Base-by-base conservation (phyloP, 2,888 invertebrate species). In the Scelioninae gen. 1 region DNA sequence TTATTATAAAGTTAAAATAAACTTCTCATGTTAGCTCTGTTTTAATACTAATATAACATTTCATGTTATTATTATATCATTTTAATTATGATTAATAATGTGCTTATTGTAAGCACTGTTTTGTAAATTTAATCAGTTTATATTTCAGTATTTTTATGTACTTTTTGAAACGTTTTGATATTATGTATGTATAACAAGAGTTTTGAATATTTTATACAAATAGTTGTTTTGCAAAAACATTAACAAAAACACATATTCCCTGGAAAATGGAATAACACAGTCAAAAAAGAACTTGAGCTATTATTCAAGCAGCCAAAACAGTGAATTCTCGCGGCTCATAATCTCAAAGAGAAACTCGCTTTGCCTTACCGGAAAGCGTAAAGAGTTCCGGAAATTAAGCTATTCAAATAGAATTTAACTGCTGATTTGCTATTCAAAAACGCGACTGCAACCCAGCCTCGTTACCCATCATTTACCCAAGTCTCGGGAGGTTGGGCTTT, bases 371-470 rank as follows among this genome's bases (percentile, higher is more conserved):
- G 58, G 69, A 76, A 82, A 85, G 80, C 82, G 83, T 83, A 86
- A 87, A 85, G 84, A 79, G 80, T 71, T 79, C 76, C 71, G 81
- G 79, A 87, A 86, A 87, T 87, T 86, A 85, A 87, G 84, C 85
- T 86, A 85, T 88, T 88, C 85, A 88, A 86, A 84, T 86, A 84
- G 84, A 85, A 85, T 83, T 86, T 85, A 84, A 84, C 87, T 84
- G 84, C 85, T 86, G 87, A 88, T 88, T 86, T 85, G 78, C 86
- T 85, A 86, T 86, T 88, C 87, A 88, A 87, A 88, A 87, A 85
- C 85, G 86, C 82, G 82, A 76, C 83, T 74, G 86, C 82, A 65
- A 75, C 71, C 69, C 80, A 65, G 74, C 66, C 86, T 88, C 86
- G 87, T 87, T 88, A 87, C 84, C 86, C 84, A 84, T 85, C 85